These are phyloP conservation scores for Zaprionus lachaisei DNA, from an alignment of 1,140 invertebrate species.

Conservation along the genomic window DNA sequence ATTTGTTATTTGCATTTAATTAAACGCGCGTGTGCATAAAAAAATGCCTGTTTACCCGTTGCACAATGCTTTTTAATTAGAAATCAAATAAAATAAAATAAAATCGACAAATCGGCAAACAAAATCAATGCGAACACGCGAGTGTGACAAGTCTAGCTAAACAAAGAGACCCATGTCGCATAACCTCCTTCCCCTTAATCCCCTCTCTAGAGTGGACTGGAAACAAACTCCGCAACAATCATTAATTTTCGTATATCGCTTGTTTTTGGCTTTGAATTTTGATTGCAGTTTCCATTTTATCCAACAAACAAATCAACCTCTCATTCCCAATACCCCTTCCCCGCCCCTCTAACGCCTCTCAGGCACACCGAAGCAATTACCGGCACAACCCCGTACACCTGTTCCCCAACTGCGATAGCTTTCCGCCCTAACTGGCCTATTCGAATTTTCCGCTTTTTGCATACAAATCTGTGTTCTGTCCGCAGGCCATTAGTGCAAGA, in stretches of 20 bases:
- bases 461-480: conserved; percentile 58
- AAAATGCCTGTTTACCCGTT: conserved; percentile 17
- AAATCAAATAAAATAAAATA: conserved; percentile 72
- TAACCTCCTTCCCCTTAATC: no score
- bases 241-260: conserved; percentile 61
- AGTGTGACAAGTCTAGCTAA: conserved; percentile 57
- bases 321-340: background rate
- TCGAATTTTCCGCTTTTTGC: conserved; percentile 57
- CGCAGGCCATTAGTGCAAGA: conserved; percentile 60
- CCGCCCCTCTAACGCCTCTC: background rate
- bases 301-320: conserved; percentile 60
- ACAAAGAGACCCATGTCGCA: background rate
- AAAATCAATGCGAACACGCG: conserved; percentile 72
- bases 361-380: conserved; percentile 29
- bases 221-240: conserved; percentile 58
- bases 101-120: conserved; percentile 62
- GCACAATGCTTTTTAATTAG: conserved; percentile 72
- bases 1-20: conserved; percentile 82
- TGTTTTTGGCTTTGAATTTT: conserved; percentile 56
- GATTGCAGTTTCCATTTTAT: conserved; percentile 62
- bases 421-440: conserved; percentile 36
- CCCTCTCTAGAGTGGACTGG: background rate
- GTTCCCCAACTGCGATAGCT: conserved; percentile 12
- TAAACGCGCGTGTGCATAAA: conserved; percentile 61
- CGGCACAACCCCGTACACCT: conserved; percentile 63